These are phyloP conservation scores for Nymphicus hollandicus DNA, from an alignment of 2,113 vertebrate species.

Conservation along the genomic window DNA sequence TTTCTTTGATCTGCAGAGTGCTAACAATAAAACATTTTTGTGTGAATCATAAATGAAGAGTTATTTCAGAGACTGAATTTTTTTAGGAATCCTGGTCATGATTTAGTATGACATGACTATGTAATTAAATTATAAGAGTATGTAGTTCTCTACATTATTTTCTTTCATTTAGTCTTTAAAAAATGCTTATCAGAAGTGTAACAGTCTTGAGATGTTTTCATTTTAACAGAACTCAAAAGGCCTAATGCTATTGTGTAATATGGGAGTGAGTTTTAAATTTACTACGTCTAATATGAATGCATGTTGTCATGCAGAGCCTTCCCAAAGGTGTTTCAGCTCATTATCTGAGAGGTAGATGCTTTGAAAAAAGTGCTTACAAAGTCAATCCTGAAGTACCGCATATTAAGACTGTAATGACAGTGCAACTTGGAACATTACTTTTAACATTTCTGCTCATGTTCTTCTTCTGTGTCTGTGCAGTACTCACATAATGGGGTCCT, in stretches of 20 bases:
- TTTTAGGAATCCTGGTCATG: background rate
- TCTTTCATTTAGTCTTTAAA: slow-evolving; percentile 3
- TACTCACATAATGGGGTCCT: background rate
- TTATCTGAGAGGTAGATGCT: background rate
- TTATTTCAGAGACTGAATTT: background rate
- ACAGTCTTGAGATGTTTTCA: background rate
- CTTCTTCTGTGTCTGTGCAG: background rate
- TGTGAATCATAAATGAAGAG: slow-evolving; percentile 15
- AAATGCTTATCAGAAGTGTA: background rate
- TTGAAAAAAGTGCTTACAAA: slow-evolving; percentile 2
- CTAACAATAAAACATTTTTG: slow-evolving; percentile 16
- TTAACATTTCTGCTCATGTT: background rate
- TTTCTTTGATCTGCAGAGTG: slow-evolving; percentile 42
- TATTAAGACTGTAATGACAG: background rate
- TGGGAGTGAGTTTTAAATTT: slow-evolving; percentile 2
- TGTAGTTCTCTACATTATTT: background rate
- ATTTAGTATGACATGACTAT: background rate
- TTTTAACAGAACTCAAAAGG: slow-evolving; percentile 5
- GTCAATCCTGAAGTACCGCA: background rate
- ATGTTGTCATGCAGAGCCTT: background rate
- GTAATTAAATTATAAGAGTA: background rate
- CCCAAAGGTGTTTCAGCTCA: background rate
- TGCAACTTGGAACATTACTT: background rate
- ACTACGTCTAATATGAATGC: background rate
- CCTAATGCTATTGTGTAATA: background rate